Evolutionary conservation across 2,888 invertebrate genomes (phyloP).

Genomic region (Azorinus chamasolen): DNA sequence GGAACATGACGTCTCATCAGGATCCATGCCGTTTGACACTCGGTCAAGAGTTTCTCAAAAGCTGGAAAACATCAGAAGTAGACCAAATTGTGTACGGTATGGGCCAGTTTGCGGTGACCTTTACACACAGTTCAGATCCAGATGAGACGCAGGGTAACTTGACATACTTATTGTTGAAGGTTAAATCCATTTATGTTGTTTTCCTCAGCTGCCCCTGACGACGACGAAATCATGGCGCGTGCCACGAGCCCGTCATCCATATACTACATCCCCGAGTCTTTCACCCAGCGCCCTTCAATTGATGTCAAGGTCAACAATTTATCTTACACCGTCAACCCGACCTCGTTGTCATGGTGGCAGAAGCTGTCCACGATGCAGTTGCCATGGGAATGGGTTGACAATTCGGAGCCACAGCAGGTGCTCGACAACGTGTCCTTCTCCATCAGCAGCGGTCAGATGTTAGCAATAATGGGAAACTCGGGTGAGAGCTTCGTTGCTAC

Average conservation of each 20-base stretch:
- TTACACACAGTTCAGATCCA: too few species aligned
- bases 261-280: constrained; percentile 49
- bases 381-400: constrained; percentile 77
- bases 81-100: too few species aligned
- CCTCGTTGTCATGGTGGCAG: constrained; percentile 74
- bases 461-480: constrained; percentile 82
- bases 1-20: too few species aligned
- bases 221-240: constrained; percentile 20
- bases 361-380: constrained; percentile 76
- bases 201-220: neutral
- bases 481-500: constrained; percentile 70
- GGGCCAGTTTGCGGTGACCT: too few species aligned
- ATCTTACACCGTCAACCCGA: constrained; percentile 73
- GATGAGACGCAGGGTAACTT: too few species aligned
- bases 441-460: constrained; percentile 78
- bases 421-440: constrained; percentile 78
- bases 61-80: too few species aligned
- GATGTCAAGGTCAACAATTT: constrained; percentile 74
- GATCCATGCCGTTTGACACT: too few species aligned
- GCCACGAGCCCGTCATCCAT: constrained; percentile 55
- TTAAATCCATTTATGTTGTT: too few species aligned
- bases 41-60: too few species aligned
- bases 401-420: constrained; percentile 66
- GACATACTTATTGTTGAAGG: too few species aligned
- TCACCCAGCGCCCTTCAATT: constrained; percentile 64